Evolutionary conservation across 2,888 invertebrate genomes (phyloP), one percentile per base, ranked within the genome.

Genomic region (Pristionchus arcanus): DNA sequence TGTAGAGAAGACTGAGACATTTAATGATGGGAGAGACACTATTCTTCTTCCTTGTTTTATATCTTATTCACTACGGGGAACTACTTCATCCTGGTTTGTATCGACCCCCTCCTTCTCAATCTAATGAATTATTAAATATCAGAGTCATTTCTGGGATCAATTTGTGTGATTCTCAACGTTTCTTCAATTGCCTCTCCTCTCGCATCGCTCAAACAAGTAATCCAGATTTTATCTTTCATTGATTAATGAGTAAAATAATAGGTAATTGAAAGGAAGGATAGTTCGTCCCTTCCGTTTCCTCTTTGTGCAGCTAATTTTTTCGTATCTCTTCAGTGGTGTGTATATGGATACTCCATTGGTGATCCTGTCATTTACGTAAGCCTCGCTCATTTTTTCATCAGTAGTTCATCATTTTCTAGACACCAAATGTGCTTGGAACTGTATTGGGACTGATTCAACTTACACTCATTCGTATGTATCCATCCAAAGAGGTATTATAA

Each of bases 271-370:
- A 31, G 31, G 16, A 74, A 74, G 74, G 37, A 74, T 74, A 97
- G 98, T 0, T 97, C 97, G 91, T 97, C 97, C 66, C 96, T 98
- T 95, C 98, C 98, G 11, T 97, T 98, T 95, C 97, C 98, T 16
- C 96, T 98, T 90, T 98, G 98, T 94, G 96, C 97, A 63, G 97
- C 97, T 92, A 98, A 97, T 91, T 96, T 97, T 55, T 94, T 97
- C 13, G 97, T 98, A 25, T 96, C 97, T 42, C 96, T 96, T 91
- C 96, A 97, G 95, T 98, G 98, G 98, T 96, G 97, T 88, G 94
- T 97, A 0, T 98, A 98, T 95, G 98, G 97, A 25, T 96, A 97
- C 92, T 97, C 97, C 77, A 96, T 97, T 90, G 96, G 96, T 91
- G 97, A 98, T 95, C 95, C 96, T 90, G 97, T 97, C 95, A 96